These are phyloP conservation scores for Asbolus verrucosus DNA, from an alignment of 1,140 invertebrate species.

Conservation along the genomic window DNA sequence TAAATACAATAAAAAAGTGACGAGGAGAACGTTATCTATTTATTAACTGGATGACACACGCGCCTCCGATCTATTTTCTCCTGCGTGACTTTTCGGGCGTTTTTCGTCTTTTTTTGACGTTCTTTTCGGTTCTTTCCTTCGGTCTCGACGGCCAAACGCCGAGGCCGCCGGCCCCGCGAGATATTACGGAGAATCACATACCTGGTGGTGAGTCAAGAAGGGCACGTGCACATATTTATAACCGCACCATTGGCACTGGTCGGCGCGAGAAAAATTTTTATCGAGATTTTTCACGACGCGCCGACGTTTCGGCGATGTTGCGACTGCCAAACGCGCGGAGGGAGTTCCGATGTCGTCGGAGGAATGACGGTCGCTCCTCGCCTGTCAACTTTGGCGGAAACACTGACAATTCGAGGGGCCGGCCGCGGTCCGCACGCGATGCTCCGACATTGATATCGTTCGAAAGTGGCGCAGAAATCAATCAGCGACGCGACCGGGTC, in stretches of 20 bases:
- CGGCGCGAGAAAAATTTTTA: too few species aligned
- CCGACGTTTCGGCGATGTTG: neutral
- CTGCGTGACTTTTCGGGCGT: too few species aligned
- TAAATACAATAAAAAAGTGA: too few species aligned
- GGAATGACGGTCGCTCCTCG: slow-evolving; percentile 8
- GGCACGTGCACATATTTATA: slow-evolving; percentile 4
- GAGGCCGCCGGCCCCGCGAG: too few species aligned
- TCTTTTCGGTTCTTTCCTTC: too few species aligned
- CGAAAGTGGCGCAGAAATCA: slow-evolving; percentile 40
- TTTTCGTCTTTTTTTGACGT: too few species aligned
- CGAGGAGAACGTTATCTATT: too few species aligned
- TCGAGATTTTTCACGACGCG: neutral
- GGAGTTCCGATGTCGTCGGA: neutral
- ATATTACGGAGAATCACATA: neutral
- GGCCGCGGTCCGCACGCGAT: slow-evolving; percentile 39
- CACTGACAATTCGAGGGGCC: slow-evolving; percentile 40
- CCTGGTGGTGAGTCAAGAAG: neutral
- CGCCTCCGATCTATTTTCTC: too few species aligned
- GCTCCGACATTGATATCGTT: slow-evolving; percentile 45
- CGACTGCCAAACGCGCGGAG: neutral
- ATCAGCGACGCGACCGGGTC: too few species aligned
- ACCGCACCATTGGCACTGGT: neutral
- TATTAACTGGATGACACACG: too few species aligned
- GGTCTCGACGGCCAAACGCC: too few species aligned
- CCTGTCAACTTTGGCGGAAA: slow-evolving; percentile 17